Conservation (phyloP, 2,888 invertebrate species). For the Teleogryllus oceanicus region DNA sequence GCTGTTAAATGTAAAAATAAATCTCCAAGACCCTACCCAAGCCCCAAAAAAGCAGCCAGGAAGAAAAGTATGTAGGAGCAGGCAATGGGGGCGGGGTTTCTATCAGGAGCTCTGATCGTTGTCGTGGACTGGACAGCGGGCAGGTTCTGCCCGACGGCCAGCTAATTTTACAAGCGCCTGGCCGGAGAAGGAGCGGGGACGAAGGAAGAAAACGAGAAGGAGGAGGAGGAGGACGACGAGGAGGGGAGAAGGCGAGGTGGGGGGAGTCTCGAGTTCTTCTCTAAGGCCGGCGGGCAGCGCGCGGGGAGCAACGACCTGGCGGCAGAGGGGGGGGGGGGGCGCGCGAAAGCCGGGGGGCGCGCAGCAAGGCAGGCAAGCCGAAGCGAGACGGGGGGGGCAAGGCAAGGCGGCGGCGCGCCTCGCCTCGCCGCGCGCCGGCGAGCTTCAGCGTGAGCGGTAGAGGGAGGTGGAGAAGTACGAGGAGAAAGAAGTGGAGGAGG, state of each 20-base stretch:
- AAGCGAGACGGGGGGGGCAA: neutral
- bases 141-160: neutral
- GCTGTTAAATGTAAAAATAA: too few species aligned
- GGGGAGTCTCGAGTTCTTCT: slow-evolving; percentile 12
- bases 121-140: neutral
- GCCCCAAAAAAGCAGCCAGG: slow-evolving; percentile 38
- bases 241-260: slow-evolving; percentile 20
- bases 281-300: slow-evolving; percentile 20
- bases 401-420: neutral
- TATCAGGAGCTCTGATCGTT: neutral
- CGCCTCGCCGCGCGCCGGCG: neutral
- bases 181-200: neutral
- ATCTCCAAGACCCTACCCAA: slow-evolving; percentile 11
- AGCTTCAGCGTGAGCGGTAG: neutral
- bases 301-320: slow-evolving; percentile 20
- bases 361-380: too few species aligned
- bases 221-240: neutral
- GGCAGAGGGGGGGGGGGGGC: neutral
- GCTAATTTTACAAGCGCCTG: slow-evolving; percentile 18
- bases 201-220: too few species aligned
- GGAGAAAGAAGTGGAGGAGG: neutral
- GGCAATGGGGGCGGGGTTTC: neutral
- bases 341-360: too few species aligned
- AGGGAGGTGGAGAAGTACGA: neutral
- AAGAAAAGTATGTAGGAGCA: slow-evolving; percentile 38